These are phyloP conservation scores for Falco biarmicus DNA, from an alignment of 2,797 vertebrate species.

Conservation along the genomic window DNA sequence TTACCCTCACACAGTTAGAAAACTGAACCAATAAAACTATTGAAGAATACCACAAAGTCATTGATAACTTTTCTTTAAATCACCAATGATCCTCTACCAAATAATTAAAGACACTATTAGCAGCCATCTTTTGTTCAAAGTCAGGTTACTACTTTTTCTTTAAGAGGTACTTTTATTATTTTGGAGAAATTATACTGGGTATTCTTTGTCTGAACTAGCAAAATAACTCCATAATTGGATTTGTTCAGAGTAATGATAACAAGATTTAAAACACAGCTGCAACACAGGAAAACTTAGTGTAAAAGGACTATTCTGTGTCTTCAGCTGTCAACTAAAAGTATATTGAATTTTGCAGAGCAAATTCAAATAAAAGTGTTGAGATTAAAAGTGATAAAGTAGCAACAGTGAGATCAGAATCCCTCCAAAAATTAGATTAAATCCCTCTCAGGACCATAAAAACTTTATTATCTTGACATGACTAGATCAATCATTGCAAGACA, in stretches of 20 bases:
- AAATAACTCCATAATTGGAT: slow-evolving; percentile 71
- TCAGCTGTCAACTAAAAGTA: slow-evolving; percentile 64
- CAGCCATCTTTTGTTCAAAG: background rate
- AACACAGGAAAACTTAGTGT: slow-evolving; percentile 55
- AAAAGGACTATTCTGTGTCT: slow-evolving; percentile 26
- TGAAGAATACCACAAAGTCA: background rate
- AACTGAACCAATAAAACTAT: background rate
- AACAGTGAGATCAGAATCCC: slow-evolving; percentile 67
- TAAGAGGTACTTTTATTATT: slow-evolving; percentile 30
- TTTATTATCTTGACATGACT: slow-evolving; percentile 74
- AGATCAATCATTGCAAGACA: slow-evolving; percentile 76
- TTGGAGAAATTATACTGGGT: slow-evolving; percentile 48
- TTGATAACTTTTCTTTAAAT: background rate
- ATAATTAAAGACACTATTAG: slow-evolving; percentile 36
- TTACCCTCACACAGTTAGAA: background rate
- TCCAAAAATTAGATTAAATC: slow-evolving; percentile 74
- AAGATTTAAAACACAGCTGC: slow-evolving; percentile 67
- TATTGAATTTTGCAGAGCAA: slow-evolving; percentile 74
- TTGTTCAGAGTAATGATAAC: slow-evolving; percentile 67
- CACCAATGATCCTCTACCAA: background rate
- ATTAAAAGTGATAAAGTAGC: slow-evolving; percentile 78
- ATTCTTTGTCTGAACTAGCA: slow-evolving; percentile 54
- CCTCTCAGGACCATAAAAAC: slow-evolving; percentile 72
- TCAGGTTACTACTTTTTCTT: slow-evolving; percentile 49
- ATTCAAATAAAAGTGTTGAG: slow-evolving; percentile 74